Evolutionary conservation across 2,797 vertebrate genomes (phyloP).

Genomic region (Acridotheres tristis): DNA sequence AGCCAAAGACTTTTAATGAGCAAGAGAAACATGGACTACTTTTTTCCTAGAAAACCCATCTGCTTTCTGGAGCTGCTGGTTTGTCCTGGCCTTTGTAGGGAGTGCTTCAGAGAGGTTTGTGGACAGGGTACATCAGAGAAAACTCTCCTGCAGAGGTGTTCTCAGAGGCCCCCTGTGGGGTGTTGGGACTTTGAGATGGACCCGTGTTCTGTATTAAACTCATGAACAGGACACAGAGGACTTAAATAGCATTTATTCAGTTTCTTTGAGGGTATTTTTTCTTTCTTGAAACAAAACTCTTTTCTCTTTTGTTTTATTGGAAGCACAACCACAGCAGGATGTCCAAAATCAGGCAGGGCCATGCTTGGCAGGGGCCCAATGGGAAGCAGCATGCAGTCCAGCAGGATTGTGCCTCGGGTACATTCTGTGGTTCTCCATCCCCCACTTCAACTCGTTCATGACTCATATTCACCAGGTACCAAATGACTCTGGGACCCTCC

Average conservation of each 20-base stretch:
- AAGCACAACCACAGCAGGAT: slow-evolving; percentile 8
- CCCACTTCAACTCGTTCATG: background rate
- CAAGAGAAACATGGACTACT: background rate
- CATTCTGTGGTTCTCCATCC: background rate
- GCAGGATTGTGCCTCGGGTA: background rate
- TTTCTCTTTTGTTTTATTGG: slow-evolving; percentile 39
- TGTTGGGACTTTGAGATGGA: background rate
- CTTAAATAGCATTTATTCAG: slow-evolving; percentile 19
- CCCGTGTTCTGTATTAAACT: slow-evolving; percentile 1
- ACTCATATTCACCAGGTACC: background rate
- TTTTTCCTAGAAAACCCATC: background rate
- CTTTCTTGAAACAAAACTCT: background rate
- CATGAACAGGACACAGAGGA: background rate
- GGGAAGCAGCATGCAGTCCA: background rate
- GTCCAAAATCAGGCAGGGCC: background rate
- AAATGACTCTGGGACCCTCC: background rate
- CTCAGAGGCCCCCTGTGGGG: background rate
- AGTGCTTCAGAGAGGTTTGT: background rate
- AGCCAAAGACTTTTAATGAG: background rate
- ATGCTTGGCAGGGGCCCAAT: background rate
- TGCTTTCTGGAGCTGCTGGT: background rate
- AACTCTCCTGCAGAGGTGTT: background rate
- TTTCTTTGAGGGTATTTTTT: background rate
- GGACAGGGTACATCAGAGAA: background rate
- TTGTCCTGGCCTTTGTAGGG: background rate